phyloP scores from a whole-genome alignment of 2,113 vertebrate genomes.

The Ramphastos sulfuratus region DNA sequence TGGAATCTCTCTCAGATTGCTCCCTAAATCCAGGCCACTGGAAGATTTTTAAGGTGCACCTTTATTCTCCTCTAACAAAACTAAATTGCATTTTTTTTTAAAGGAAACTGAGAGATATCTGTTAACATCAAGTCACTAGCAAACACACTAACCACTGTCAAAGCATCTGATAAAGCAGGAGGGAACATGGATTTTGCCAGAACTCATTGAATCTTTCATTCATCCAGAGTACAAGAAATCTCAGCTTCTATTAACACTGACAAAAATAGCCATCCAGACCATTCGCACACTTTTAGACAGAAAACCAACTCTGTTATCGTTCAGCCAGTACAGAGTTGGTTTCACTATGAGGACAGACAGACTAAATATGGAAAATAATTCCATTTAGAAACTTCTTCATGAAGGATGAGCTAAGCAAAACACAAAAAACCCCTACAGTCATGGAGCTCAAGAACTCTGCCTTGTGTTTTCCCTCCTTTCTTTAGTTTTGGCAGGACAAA shows the following conservation, averaged over 20 bases:
- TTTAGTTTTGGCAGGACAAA: not conserved
- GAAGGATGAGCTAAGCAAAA: not conserved
- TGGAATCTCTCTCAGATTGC: not conserved
- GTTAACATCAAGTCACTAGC: not conserved
- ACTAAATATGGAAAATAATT: not conserved
- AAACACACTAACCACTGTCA: not conserved
- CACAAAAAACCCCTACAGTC: fast-evolving
- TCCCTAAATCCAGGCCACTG: not conserved
- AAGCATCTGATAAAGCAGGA: not conserved
- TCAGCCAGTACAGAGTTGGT: not conserved
- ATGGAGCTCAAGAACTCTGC: not conserved
- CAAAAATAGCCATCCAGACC: not conserved
- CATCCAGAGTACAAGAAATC: not conserved
- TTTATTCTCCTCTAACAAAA: not conserved
- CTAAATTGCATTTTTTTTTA: not conserved
- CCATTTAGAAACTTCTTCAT: not conserved
- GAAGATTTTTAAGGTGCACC: not conserved
- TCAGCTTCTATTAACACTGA: not conserved
- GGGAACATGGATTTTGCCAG: not conserved
- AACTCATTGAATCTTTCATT: not conserved
- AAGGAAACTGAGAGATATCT: not conserved
- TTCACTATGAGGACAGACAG: not conserved
- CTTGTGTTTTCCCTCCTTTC: not conserved
- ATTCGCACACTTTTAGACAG: not conserved
- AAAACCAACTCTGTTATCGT: not conserved